Evolutionary conservation across 2,797 vertebrate genomes (phyloP), one percentile per base, ranked within the genome.

Genomic region (Champsocephalus gunnari): DNA sequence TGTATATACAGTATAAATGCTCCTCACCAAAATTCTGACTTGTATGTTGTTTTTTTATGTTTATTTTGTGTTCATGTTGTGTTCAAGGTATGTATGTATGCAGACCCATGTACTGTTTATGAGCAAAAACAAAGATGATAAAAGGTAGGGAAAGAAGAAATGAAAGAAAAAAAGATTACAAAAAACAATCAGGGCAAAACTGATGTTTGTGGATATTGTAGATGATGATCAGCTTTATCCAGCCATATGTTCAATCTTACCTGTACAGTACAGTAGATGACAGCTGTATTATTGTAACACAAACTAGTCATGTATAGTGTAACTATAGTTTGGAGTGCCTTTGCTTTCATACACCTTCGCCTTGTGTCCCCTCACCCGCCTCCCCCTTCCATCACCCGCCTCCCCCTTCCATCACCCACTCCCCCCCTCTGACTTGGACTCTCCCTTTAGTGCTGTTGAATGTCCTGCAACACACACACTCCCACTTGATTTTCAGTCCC

Each of bases 261-360:
- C 95, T 98, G 97, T 98, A 98, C 96, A 98, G 97, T 97, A 97
- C 96, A 97, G 96, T 98, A 97, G 97, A 96, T 96, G 95, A 96
- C 91, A 96, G 96, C 96, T 96, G 96, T 96, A 97, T 97, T 97
- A 98, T 96, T 98, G 97, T 97, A 98, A 97, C 95, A 96, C 98
- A 96, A 97, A 96, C 95, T 98, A 97, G 97, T 96, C 93, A 97
- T 98, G 97, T 99, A 98, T 99, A 99, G 97, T 99, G 96, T 97
- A 98, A 97, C 96, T 97, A 98, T 97, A 97, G 98, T 98, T 99
- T 98, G 96, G 97, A 99, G 98, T 99, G 98, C 98, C 98, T 99
- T 99, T 96, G 97, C 97, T 97, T 97, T 97, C 96, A 96, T 97
- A 94, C 95, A 94, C 93, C 93, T 95, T 94, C 90, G 88, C 92